A percentile compares a stretch with the other conserved stretches of the same genome.
Evolutionary conservation across 2,797 vertebrate genomes (phyloP).

Genomic region (Saguinus oedipus): DNA sequence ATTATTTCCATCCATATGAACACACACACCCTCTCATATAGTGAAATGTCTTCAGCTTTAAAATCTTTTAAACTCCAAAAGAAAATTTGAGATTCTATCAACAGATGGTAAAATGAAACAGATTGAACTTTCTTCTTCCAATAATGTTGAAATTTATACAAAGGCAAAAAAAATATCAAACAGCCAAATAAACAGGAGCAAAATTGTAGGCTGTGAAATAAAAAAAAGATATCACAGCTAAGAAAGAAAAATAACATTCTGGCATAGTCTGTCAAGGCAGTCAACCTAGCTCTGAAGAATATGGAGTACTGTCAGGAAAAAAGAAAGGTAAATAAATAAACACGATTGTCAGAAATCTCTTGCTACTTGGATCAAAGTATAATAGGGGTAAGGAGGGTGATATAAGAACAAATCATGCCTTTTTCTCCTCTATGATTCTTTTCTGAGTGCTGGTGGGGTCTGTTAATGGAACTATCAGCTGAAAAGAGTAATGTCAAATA

Average conservation of each 20-base stretch:
- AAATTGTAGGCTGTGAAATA: background rate
- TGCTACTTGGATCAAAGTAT: background rate
- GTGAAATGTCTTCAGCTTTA: background rate
- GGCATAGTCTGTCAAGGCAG: background rate
- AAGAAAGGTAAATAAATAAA: background rate
- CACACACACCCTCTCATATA: background rate
- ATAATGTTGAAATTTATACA: background rate
- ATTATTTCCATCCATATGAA: background rate
- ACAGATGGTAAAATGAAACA: background rate
- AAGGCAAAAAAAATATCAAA: background rate
- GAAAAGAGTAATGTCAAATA: background rate
- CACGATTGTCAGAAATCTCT: background rate
- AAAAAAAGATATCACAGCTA: background rate
- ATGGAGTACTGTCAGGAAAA: background rate
- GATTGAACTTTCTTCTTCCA: background rate
- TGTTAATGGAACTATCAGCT: background rate
- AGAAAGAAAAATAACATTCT: background rate
- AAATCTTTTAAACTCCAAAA: conserved; percentile 16
- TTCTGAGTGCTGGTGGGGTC: background rate
- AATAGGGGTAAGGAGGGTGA: background rate
- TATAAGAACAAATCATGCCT: background rate
- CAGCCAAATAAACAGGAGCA: background rate
- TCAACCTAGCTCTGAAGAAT: background rate
- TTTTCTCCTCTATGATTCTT: background rate
- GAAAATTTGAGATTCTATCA: conserved; percentile 7